These are phyloP conservation scores for Dicyrtomina minuta DNA, from an alignment of 2,888 invertebrate species.

Conservation along the genomic window DNA sequence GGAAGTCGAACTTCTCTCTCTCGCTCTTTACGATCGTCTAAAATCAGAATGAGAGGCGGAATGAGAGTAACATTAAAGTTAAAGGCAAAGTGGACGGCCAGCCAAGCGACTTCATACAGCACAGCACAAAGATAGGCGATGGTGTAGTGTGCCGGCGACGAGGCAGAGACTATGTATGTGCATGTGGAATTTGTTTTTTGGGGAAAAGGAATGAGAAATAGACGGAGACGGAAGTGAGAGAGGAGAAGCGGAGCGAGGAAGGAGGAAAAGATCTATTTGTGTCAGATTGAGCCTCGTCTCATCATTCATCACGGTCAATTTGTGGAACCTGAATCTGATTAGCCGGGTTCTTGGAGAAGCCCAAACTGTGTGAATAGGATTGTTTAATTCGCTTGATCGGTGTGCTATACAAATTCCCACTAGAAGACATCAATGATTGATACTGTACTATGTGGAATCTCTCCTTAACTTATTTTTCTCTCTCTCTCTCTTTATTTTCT, in stretches of 20 bases:
- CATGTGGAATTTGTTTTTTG: conserved; percentile 1
- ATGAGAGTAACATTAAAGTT: too few relatives aligned
- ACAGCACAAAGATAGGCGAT: too few relatives aligned
- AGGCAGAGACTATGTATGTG: not conserved
- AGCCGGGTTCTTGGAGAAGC: conserved; percentile 26
- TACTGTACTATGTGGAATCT: conserved; percentile 36
- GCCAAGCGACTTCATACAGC: too few relatives aligned
- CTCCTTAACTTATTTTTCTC: not conserved
- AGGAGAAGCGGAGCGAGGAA: conserved; percentile 22
- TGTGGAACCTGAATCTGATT: conserved; percentile 50
- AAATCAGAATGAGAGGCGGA: too few relatives aligned
- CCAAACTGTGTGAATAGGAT: conserved; percentile 45
- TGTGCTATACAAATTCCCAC: conserved; percentile 48
- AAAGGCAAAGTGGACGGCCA: too few relatives aligned
- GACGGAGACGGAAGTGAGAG: not conserved
- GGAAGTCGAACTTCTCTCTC: too few relatives aligned
- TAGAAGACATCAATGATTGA: conserved; percentile 51
- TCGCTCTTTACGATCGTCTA: too few relatives aligned
- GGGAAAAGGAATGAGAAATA: conserved; percentile 2
- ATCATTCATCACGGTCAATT: conserved; percentile 53
- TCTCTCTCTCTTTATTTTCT: not conserved
- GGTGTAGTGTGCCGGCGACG: not conserved
- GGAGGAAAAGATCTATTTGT: conserved; percentile 44
- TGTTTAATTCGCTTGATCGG: conserved; percentile 44
- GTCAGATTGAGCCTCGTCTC: conserved; percentile 50